A percentile compares a stretch with the other conserved stretches of the same genome.
These are phyloP conservation scores for Falco naumanni DNA, from an alignment of 2,797 vertebrate genomes.

Conservation along the genomic window DNA sequence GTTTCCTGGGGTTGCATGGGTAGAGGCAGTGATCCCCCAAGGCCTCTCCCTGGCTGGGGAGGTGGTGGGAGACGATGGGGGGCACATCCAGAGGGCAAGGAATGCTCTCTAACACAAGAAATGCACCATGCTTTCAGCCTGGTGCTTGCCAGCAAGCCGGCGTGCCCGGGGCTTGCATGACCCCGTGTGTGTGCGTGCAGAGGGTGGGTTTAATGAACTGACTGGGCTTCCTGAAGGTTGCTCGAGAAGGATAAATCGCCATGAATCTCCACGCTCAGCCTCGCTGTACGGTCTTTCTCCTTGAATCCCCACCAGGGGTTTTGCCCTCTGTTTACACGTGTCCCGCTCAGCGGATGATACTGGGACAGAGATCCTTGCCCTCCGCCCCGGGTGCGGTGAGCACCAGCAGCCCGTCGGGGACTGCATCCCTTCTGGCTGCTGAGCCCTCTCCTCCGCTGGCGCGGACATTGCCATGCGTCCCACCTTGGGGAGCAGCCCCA, in stretches of 20 bases:
- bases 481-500: background rate
- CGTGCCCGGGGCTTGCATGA: background rate
- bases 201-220: background rate
- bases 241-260: background rate
- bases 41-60: background rate
- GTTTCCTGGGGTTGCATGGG: background rate
- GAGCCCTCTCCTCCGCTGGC: background rate
- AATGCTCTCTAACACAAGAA: background rate
- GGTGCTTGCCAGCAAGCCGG: background rate
- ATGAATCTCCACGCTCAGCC: no score
- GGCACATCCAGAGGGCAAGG: background rate
- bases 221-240: background rate
- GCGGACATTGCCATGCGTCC: rapidly evolving
- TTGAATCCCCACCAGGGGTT: background rate
- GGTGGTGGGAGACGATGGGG: background rate
- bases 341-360: background rate
- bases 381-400: background rate
- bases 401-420: background rate
- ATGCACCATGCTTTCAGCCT: background rate
- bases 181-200: background rate
- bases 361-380: background rate
- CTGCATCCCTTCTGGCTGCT: background rate
- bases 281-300: background rate
- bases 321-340: rapidly evolving
- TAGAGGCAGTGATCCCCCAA: background rate